These are phyloP conservation scores for Cybosia mesomella DNA, from an alignment of 2,888 invertebrate genomes.

Conservation along the genomic window DNA sequence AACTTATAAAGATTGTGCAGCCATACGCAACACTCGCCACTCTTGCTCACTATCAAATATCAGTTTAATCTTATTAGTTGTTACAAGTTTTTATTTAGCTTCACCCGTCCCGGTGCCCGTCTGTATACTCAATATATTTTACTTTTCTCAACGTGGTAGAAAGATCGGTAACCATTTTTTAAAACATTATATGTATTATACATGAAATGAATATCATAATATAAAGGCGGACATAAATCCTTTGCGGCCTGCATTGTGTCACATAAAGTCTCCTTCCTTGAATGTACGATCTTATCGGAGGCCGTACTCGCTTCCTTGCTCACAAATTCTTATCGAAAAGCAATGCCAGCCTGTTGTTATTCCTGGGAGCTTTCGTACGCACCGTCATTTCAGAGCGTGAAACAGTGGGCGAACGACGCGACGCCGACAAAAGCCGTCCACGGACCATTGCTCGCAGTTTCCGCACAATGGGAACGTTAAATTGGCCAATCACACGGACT, in stretches of 20 bases:
- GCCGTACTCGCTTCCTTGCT: not conserved
- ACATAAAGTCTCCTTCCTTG: not conserved
- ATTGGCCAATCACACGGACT: constrained; percentile 39
- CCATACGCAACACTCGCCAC: not conserved
- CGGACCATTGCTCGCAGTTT: constrained; percentile 42
- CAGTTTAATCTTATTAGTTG: not conserved
- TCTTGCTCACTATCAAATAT: not conserved
- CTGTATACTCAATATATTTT: not conserved
- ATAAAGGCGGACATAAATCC: not conserved
- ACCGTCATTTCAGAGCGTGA: constrained; percentile 23
- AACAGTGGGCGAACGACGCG: constrained; percentile 26
- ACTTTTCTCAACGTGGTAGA: not conserved
- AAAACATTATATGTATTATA: no score
- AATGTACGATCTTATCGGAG: not conserved
- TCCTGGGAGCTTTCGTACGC: not conserved
- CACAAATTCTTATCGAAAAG: not conserved
- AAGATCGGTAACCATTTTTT: no score
- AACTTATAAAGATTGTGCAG: not conserved
- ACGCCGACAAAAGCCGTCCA: constrained; percentile 33
- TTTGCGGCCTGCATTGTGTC: not conserved
- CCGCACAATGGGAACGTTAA: constrained; percentile 46
- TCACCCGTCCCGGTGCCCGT: not conserved
- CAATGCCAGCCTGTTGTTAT: not conserved
- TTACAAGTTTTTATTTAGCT: not conserved
- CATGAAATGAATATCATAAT: no score